These are phyloP conservation scores for Petromus typicus DNA, from an alignment of 2,113 vertebrate genomes.

Conservation along the genomic window DNA sequence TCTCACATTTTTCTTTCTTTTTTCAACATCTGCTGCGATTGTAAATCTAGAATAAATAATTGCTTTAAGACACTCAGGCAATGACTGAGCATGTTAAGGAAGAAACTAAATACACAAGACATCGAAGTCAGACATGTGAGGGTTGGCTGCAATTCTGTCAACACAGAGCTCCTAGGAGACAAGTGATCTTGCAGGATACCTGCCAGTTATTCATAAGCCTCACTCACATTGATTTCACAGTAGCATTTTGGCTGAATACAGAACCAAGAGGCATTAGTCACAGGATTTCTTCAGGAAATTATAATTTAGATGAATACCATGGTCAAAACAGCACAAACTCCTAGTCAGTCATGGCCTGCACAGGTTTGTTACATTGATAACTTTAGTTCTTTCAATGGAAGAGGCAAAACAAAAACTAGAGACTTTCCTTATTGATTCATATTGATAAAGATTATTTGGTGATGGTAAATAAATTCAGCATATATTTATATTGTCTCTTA, in stretches of 20 bases:
- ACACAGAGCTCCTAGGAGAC: neutral
- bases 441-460: neutral
- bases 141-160: slow-evolving; percentile 60
- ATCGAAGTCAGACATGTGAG: slow-evolving; percentile 26
- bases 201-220: slow-evolving; percentile 45
- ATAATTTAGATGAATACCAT: slow-evolving; percentile 1
- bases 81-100: slow-evolving; percentile 34
- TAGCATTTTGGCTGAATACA: neutral
- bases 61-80: slow-evolving; percentile 46
- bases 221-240: slow-evolving; percentile 4
- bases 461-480: neutral
- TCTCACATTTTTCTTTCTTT: slow-evolving; percentile 19
- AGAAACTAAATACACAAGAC: slow-evolving; percentile 42
- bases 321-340: neutral
- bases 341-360: neutral
- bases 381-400: neutral
- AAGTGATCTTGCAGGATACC: neutral
- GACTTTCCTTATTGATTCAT: neutral
- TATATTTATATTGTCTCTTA: neutral
- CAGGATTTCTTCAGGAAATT: slow-evolving; percentile 52
- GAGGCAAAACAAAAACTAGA: neutral
- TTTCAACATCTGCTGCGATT: neutral
- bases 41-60: slow-evolving; percentile 53
- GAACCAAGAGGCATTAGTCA: slow-evolving; percentile 21
- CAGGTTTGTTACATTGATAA: neutral